phyloP scores from a whole-genome alignment of 2,888 invertebrate species.

The Teleogryllus oceanicus region DNA sequence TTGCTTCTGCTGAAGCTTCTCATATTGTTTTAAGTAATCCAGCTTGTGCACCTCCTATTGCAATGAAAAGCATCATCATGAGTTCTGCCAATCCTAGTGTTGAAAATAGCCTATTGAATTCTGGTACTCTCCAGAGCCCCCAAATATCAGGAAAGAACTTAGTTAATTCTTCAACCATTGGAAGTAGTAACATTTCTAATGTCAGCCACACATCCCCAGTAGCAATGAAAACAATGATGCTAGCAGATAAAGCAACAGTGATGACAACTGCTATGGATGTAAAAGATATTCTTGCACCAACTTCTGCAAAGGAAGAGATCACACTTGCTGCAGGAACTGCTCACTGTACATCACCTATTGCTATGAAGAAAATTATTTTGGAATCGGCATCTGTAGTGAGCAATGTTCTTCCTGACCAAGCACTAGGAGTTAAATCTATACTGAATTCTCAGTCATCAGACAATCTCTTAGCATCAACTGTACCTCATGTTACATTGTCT shows the following conservation, averaged over 20 bases:
- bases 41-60: conserved; percentile 31
- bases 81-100: conserved; percentile 22
- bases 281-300: neutral
- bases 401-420: neutral
- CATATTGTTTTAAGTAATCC: neutral
- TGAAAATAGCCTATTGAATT: conserved; percentile 19
- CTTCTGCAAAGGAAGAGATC: neutral
- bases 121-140: conserved; percentile 1
- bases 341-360: conserved; percentile 18
- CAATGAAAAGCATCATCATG: conserved; percentile 33
- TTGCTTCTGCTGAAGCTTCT: neutral
- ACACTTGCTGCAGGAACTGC: neutral
- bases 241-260: neutral
- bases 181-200: neutral
- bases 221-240: conserved; percentile 31
- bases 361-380: conserved; percentile 25
- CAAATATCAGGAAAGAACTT: neutral
- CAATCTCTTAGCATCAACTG: neutral
- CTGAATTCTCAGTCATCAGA: neutral
- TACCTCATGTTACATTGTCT: neutral
- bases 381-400: neutral
- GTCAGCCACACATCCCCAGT: conserved; percentile 27
- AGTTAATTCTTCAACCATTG: neutral
- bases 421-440: neutral
- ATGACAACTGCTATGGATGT: neutral